phyloP scores from a whole-genome alignment of 30 jellyfish, hydroid and myxozoan species.

The Haliclystus octoradiatus region DNA sequence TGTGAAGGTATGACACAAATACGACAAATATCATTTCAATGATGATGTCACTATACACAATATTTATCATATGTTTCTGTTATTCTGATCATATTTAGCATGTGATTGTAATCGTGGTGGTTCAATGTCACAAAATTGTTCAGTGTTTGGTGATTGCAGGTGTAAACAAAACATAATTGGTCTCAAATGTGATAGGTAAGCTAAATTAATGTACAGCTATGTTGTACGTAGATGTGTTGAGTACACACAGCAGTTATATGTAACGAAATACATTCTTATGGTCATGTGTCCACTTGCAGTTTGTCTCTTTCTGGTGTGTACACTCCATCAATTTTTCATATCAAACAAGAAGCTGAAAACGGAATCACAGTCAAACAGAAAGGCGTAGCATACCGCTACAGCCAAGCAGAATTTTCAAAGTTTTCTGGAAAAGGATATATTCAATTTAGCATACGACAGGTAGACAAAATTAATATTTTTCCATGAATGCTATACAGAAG shows the following conservation, averaged over 20 bases:
- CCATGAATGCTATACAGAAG: no score
- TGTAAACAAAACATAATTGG: conserved; percentile 68
- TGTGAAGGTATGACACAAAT: conserved; percentile 52
- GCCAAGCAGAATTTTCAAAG: conserved; percentile 50
- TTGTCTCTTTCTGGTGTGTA: not conserved
- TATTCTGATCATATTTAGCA: conserved; percentile 23
- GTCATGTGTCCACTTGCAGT: no score
- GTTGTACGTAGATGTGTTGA: not conserved
- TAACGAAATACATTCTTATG: no score
- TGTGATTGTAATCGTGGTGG: conserved; percentile 85
- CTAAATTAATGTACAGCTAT: not conserved
- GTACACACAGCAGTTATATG: no score
- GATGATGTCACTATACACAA: not conserved
- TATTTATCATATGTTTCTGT: not conserved
- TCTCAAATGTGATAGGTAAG: conserved; percentile 58
- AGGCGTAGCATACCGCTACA: conserved; percentile 46
- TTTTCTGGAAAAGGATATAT: conserved; percentile 84
- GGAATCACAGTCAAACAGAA: conserved; percentile 27
- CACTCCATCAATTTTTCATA: conserved; percentile 7
- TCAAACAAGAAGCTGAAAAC: conserved; percentile 51
- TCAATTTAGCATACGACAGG: conserved; percentile 68
- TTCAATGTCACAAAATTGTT: conserved; percentile 39
- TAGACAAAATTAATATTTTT: not conserved
- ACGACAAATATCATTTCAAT: not conserved
- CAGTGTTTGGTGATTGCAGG: conserved; percentile 46